Base-by-base conservation (phyloP, 2,113 vertebrate species). In the Halichoeres trimaculatus region DNA sequence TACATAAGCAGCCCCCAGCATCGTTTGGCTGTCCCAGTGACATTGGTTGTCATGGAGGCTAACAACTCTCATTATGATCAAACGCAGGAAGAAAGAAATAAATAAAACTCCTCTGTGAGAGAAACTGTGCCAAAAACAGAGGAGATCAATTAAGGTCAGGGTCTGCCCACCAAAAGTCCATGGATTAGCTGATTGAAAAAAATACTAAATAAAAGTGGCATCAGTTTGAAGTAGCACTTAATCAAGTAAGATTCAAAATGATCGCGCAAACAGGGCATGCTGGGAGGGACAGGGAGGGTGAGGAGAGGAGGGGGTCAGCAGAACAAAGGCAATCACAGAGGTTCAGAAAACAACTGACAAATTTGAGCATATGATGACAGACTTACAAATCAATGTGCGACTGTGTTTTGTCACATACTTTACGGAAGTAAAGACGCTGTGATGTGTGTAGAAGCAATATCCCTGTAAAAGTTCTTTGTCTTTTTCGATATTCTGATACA, bases 21-120 rank as follows among this genome's bases (percentile, higher is more conserved):
- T 36, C 26, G 66, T 81, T 78, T 13, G 10, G 63, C 76, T 83
- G 74, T 76, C 83, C 72, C 84, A 78, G 70, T 62, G 85, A 83
- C 85, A 81, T 85, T 87, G 85, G 87, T 89, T 88, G 87, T 88
- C 87, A 92, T 88, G 83, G 85, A 76, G 85, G 84, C 89, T 78
- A 90, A 92, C 85, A 85, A 86, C 81, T 78, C 84, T 88, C 65
- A 88, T 89, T 85, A 90, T 79, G 83, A 88, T 89, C 85, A 90
- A 89, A 90, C 11, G 74, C 78, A 85, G 78, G 17, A 41, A 13
- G 78, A 45, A 41, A 13, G 4, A 41, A 45, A 77, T 73, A 83
- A 57, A 86, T 79, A 81, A 89, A 86, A 84, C 61, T 36, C 68
- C 56, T 65, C 60, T 76, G 61, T 14, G 54, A 77, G 73, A 70